Evolutionary conservation across 1,140 invertebrate genomes (phyloP).

Genomic region (Forficula auricularia): DNA sequence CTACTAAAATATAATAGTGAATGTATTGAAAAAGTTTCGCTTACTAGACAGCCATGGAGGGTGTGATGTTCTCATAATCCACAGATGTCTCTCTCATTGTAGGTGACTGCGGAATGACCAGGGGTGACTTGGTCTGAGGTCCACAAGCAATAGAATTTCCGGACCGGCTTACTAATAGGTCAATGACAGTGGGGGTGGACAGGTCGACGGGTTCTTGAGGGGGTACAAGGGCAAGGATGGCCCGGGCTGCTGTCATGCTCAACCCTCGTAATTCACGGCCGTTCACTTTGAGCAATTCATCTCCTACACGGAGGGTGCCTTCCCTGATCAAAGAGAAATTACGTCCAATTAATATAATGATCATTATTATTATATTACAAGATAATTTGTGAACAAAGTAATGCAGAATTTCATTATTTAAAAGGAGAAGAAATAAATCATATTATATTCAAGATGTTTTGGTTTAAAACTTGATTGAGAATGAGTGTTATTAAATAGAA

Average conservation of each 20-base stretch:
- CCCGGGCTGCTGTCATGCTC: constrained; percentile 54
- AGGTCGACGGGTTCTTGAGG: constrained; percentile 57
- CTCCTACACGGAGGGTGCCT: constrained; percentile 53
- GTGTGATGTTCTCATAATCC: constrained; percentile 42
- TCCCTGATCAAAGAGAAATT: constrained; percentile 36
- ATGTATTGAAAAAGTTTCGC: too few species aligned
- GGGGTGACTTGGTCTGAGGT: constrained; percentile 21
- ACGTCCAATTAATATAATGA: too few species aligned
- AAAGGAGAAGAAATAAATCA: neutral
- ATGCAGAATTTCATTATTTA: neutral
- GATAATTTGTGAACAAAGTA: neutral
- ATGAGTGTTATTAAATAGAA: too few species aligned
- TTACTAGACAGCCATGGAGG: neutral
- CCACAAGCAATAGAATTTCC: too few species aligned
- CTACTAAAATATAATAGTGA: too few species aligned
- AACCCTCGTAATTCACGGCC: constrained; percentile 53
- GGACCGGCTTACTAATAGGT: constrained; percentile 19
- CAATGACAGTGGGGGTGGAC: constrained; percentile 21
- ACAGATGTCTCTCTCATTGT: constrained; percentile 43
- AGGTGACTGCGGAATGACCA: constrained; percentile 14
- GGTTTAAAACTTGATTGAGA: too few species aligned
- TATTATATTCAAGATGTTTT: too few species aligned
- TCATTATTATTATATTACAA: neutral
- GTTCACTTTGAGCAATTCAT: constrained; percentile 72
- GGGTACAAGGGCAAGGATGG: constrained; percentile 42